Conservation (phyloP, 2,797 vertebrate species). For the Harpagifer antarcticus region DNA sequence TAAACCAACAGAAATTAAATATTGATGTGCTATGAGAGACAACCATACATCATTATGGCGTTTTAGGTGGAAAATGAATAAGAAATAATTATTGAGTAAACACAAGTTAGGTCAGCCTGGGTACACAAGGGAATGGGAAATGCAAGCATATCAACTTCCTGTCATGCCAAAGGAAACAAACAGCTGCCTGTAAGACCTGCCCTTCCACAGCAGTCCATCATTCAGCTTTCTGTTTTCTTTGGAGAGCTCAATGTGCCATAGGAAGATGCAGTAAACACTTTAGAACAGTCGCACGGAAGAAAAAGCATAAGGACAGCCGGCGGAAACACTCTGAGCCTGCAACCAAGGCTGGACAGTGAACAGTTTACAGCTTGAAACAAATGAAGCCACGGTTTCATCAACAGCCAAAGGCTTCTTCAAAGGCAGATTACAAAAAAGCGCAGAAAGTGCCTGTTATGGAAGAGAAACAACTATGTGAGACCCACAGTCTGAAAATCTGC, state of each 20-base stretch:
- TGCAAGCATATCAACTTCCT: slow-evolving; percentile 10
- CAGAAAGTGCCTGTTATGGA: slow-evolving; percentile 14
- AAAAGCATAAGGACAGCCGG: slow-evolving; percentile 35
- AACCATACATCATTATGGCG: slow-evolving; percentile 66
- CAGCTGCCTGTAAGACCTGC: slow-evolving; percentile 14
- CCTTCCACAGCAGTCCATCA: slow-evolving; percentile 40
- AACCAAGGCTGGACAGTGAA: slow-evolving; percentile 60
- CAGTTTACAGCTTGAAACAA: slow-evolving; percentile 58
- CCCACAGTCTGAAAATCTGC: slow-evolving; percentile 46
- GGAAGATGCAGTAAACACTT: slow-evolving; percentile 43
- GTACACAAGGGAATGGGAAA: slow-evolving; percentile 24
- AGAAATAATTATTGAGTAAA: slow-evolving; percentile 63
- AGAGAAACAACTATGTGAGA: slow-evolving; percentile 52
- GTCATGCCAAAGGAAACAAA: slow-evolving; percentile 42
- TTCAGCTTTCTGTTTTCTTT: slow-evolving; percentile 52
- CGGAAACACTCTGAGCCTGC: slow-evolving; percentile 48
- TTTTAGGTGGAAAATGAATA: slow-evolving; percentile 60
- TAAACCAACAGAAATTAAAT: slow-evolving; percentile 67
- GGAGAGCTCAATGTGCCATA: slow-evolving; percentile 27
- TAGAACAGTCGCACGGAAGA: slow-evolving; percentile 55
- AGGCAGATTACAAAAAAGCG: slow-evolving; percentile 47
- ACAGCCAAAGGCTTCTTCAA: slow-evolving; percentile 71
- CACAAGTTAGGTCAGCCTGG: slow-evolving; percentile 42
- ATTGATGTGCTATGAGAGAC: slow-evolving; percentile 67
- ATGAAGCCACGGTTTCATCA: slow-evolving; percentile 66